Conservation (phyloP, 2,888 invertebrate genomes). For the Serrognathus titanus region DNA sequence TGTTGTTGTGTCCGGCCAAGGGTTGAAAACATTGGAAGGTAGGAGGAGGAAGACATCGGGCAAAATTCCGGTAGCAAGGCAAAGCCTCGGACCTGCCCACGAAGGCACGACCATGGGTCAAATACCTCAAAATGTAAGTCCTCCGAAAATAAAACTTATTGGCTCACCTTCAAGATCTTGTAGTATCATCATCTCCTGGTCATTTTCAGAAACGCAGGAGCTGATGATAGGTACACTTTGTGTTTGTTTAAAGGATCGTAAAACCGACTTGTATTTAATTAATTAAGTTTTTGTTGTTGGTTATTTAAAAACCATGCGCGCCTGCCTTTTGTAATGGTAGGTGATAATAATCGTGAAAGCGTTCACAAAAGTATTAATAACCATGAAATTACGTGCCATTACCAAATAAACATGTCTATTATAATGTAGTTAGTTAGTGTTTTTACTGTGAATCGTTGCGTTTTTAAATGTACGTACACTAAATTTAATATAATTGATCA, state of each 20-base stretch:
- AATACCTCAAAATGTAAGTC: conserved; percentile 48
- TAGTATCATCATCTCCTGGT: too few species aligned
- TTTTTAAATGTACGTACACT: too few species aligned
- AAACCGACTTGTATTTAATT: neutral
- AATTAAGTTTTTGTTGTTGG: neutral
- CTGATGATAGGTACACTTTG: neutral
- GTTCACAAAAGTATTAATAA: neutral
- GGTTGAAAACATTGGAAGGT: neutral
- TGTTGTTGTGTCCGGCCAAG: neutral
- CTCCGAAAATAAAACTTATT: neutral
- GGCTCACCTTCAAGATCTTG: neutral
- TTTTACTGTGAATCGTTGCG: too few species aligned
- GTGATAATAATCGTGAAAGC: neutral
- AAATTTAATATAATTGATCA: too few species aligned
- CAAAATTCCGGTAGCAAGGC: conserved; percentile 51
- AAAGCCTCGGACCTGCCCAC: conserved; percentile 43
- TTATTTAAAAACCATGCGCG: neutral
- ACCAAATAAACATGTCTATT: too few species aligned
- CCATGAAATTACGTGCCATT: too few species aligned
- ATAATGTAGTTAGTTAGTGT: too few species aligned
- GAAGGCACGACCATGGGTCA: conserved; percentile 51
- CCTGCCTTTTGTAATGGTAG: neutral
- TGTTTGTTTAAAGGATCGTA: neutral
- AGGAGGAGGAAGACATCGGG: conserved; percentile 10
- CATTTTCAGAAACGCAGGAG: neutral